Evolutionary conservation across 2,888 invertebrate genomes (phyloP), one percentile per base, ranked within the genome.

Genomic region (Synergus itoensis): DNA sequence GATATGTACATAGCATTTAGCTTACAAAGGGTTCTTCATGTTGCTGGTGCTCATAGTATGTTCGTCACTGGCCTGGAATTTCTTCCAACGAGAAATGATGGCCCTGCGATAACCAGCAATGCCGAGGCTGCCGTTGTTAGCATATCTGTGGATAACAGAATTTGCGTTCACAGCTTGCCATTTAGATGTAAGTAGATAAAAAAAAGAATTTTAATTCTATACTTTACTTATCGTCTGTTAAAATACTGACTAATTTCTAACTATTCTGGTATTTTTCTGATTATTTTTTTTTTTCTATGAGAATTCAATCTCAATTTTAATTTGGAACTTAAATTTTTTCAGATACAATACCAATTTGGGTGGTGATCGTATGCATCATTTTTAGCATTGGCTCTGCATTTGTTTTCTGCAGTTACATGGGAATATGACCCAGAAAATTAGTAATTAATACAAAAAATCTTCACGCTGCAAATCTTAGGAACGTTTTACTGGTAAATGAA

Each of bases 51-150:
- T 82, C 99, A 99, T 94, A 96, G 96, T 89, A 98, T 98, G 96
- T 99, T 99, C 93, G 97, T 99, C 83, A 99, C 99, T 77, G 99
- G 98, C 14, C 93, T 99, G 86, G 97, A 97, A 93, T 99, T 99
- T 93, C 93, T 99, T 87, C 97, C 98, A 43, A 93, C 93, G 14
- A 94, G 93, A 88, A 92, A 94, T 83, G 96, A 96, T 91, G 95
- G 95, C 40, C 95, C 96, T 65, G 94, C 96, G 64, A 94, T 96
- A 81, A 95, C 96, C 21, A 95, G 95, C 88, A 95, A 95, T 89
- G 94, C 95, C 69, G 97, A 97, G 92, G 97, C 98, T 77, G 98
- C 98, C 64, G 96, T 99, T 84, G 94, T 99, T 84, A 98, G 98
- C 91, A 98, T 99, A 89, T 98, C 98, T 41, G 98, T 98, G 57